A percentile compares a stretch with the other conserved stretches of the same genome.
Evolutionary conservation across 1,140 invertebrate genomes (phyloP).

Genomic region (Phocides pigmalion): DNA sequence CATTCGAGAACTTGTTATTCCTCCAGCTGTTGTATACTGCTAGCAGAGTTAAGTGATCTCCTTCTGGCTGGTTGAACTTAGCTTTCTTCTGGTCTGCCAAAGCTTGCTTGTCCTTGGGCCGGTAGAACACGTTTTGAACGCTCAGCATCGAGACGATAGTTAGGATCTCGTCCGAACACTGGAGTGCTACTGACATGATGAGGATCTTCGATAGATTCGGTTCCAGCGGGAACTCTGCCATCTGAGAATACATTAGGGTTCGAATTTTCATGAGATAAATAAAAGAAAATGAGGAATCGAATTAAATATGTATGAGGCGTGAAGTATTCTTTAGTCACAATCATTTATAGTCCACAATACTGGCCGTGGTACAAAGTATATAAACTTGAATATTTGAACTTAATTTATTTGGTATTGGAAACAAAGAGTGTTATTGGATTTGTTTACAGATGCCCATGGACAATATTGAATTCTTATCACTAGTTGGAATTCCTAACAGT

Average conservation of each 20-base stretch:
- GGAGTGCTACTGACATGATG: conserved; percentile 99
- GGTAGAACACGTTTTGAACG: conserved; percentile 99
- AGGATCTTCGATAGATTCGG: conserved; percentile 99
- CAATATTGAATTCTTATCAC: too few relatives aligned
- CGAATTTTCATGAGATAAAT: not conserved
- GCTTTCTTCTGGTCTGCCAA: conserved; percentile 99
- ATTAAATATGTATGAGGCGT: too few relatives aligned
- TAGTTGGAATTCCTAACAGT: too few relatives aligned
- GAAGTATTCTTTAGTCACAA: too few relatives aligned
- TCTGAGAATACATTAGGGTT: conserved; percentile 84
- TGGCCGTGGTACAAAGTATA: too few relatives aligned
- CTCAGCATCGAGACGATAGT: conserved; percentile 99
- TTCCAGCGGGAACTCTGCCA: conserved; percentile 99
- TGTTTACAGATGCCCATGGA: too few relatives aligned
- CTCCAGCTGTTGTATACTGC: conserved; percentile 99
- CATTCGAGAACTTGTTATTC: conserved; percentile 99
- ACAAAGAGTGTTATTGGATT: too few relatives aligned
- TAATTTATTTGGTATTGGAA: too few relatives aligned
- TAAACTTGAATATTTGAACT: too few relatives aligned
- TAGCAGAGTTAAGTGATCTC: conserved; percentile 98
- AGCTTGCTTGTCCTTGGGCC: conserved; percentile 98
- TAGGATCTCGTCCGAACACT: conserved; percentile 98
- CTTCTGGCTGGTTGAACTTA: conserved; percentile 99
- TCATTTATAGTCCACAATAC: too few relatives aligned
- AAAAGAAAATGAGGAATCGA: too few relatives aligned